Percentiles rank a stretch among this genome's conserved stretches.
These are phyloP conservation scores for Decapterus maruadsi DNA, from an alignment of 2,797 vertebrate species.

Conservation along the genomic window DNA sequence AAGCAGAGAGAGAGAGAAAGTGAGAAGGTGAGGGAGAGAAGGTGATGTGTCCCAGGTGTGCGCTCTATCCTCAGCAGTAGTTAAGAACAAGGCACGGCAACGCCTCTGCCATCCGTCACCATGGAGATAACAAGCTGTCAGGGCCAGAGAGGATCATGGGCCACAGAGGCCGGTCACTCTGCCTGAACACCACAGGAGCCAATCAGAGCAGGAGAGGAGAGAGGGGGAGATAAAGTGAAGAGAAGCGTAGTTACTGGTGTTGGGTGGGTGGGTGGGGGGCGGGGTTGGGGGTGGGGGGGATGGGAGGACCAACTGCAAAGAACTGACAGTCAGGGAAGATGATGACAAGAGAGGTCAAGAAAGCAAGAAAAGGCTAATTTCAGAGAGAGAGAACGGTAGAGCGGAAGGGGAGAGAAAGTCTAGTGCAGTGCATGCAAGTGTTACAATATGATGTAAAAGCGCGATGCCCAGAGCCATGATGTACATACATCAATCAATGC, in stretches of 20 bases:
- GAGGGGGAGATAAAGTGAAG: conserved; percentile 48
- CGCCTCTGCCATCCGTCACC: conserved; percentile 80
- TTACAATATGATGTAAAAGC: conserved; percentile 35
- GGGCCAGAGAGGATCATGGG: conserved; percentile 77
- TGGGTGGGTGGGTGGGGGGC: neutral
- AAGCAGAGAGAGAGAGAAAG: conserved; percentile 22
- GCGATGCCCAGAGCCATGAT: conserved; percentile 22
- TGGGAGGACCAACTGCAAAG: neutral
- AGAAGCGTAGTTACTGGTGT: conserved; percentile 30
- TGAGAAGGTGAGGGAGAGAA: conserved; percentile 40
- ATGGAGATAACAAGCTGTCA: conserved; percentile 85
- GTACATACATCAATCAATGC: conserved; percentile 42
- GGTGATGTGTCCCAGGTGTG: conserved; percentile 79
- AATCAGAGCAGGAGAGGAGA: conserved; percentile 66
- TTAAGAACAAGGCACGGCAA: conserved; percentile 69
- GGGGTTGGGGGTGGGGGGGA: no score
- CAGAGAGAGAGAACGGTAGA: neutral
- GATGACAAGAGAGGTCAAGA: neutral
- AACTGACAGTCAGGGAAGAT: conserved; percentile 4
- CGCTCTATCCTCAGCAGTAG: conserved; percentile 73
- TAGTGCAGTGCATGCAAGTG: neutral
- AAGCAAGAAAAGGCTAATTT: conserved; percentile 9
- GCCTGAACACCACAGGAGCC: conserved; percentile 68
- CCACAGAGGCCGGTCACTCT: conserved; percentile 76
- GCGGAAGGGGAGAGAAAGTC: neutral